Base-by-base conservation (phyloP, 1,140 invertebrate genomes). In the Lucilia cuprina region DNA sequence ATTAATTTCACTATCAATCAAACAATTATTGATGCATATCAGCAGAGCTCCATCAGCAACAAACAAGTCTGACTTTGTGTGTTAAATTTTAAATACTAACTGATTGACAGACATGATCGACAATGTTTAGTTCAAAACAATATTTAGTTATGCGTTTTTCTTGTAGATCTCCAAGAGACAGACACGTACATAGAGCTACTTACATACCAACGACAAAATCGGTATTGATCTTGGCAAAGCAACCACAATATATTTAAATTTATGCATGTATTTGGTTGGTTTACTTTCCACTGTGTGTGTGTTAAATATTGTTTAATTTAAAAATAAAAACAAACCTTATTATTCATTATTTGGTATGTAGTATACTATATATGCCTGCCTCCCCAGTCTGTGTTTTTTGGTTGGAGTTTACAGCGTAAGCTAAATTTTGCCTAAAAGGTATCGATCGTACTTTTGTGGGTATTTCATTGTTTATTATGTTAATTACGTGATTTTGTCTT, bases 1-100 rank as follows among this genome's bases (percentile, higher is more conserved):
- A 70, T 21, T 70, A 70, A 70, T 70, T 70, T 70, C 65, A 70
- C 65, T 21, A 70, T 70, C 65, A 70, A 70, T 70, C 65, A 55
- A 55, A 55, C 17, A 21, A 70, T 70, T 70, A n/a, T 12, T 70
- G 65, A 70, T 70, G 65, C 65, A 5, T 70, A 70, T 70, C 65
- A n/a, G 25, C 65, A 41, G 55, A 60, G n/a, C 55, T 30, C 25
- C 55, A n/a, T 60, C 55, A 60, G 14, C 14, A n/a, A 19, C 50
- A 70, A 21, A 19, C 50, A 70, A 21, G 65, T 70, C 65, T 10
- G 65, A 21, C 65, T 70, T 70, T 19, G 8, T 25, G n/a, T 25
- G 65, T 19, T 60, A 14, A n/a, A 60, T 60, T 70, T 70, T 70
- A 5, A 70, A 70, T 70, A 70, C 65, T 70, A 70, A 70, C 65